phyloP scores from a whole-genome alignment of 2,888 invertebrate species.

The Empis stercorea region DNA sequence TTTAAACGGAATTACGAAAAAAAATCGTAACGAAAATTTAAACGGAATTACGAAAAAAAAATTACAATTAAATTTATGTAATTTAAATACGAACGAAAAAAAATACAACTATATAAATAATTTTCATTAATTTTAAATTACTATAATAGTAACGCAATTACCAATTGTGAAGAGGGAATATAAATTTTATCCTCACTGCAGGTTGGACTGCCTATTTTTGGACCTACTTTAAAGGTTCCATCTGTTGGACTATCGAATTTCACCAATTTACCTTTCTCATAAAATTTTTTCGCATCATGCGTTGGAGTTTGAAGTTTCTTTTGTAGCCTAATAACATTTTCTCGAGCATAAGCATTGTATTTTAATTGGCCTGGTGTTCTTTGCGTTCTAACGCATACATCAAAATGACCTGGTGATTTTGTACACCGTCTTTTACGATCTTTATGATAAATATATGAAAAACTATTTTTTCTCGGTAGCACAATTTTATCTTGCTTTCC shows the following conservation, averaged over 20 bases:
- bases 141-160: constrained; percentile 13
- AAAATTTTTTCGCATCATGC: no score
- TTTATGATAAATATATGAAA: no score
- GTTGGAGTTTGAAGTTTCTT: constrained; percentile 7
- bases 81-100: no score
- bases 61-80: no score
- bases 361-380: constrained; percentile 20
- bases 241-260: neutral
- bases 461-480: constrained; percentile 15
- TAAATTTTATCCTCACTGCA: constrained; percentile 22
- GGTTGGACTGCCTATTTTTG: constrained; percentile 21
- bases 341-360: constrained; percentile 20
- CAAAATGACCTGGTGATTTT: constrained; percentile 18
- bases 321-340: constrained; percentile 16
- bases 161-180: constrained; percentile 24
- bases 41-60: no score
- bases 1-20: no score
- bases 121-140: no score
- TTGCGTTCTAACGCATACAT: constrained; percentile 22
- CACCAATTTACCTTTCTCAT: neutral
- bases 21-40: no score
- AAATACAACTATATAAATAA: no score
- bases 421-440: constrained; percentile 12
- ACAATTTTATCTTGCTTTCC: constrained; percentile 18
- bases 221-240: neutral